These are phyloP conservation scores for Limnephilus rhombicus DNA, from an alignment of 2,888 invertebrate genomes.

Conservation along the genomic window DNA sequence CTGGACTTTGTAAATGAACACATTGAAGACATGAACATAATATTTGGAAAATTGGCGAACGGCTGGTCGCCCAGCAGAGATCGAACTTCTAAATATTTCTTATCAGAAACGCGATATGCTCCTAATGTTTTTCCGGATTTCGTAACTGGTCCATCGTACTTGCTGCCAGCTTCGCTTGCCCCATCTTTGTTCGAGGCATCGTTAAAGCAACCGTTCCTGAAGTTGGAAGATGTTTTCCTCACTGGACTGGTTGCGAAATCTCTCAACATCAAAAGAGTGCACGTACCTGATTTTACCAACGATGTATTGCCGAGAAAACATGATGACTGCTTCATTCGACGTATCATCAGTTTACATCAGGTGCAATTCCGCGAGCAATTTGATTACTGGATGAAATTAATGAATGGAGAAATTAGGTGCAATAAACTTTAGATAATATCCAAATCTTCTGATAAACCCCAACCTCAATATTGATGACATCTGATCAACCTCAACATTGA, in stretches of 20 bases:
- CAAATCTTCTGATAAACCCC: background rate
- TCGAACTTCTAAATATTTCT: background rate
- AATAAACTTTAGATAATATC: background rate
- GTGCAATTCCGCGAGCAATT: background rate
- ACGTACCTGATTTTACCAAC: slow-evolving; percentile 68
- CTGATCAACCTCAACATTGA: background rate
- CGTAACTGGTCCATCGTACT: background rate
- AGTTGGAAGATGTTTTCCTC: slow-evolving; percentile 42
- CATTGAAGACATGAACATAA: background rate
- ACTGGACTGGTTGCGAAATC: slow-evolving; percentile 20
- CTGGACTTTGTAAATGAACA: slow-evolving; percentile 9
- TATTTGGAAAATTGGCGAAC: slow-evolving; percentile 14
- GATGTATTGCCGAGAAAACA: background rate
- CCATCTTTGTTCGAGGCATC: background rate
- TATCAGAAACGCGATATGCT: background rate
- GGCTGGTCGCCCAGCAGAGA: background rate
- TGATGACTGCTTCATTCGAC: background rate
- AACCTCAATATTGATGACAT: background rate
- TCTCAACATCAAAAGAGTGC: slow-evolving; percentile 1
- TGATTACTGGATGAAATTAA: slow-evolving; percentile 20
- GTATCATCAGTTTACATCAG: slow-evolving; percentile 2
- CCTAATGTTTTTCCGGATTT: slow-evolving; percentile 3
- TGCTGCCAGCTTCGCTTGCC: background rate
- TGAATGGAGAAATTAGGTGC: background rate
- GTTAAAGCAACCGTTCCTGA: background rate